These are phyloP conservation scores for Ictalurus furcatus DNA, from an alignment of 2,113 vertebrate genomes.

Conservation along the genomic window DNA sequence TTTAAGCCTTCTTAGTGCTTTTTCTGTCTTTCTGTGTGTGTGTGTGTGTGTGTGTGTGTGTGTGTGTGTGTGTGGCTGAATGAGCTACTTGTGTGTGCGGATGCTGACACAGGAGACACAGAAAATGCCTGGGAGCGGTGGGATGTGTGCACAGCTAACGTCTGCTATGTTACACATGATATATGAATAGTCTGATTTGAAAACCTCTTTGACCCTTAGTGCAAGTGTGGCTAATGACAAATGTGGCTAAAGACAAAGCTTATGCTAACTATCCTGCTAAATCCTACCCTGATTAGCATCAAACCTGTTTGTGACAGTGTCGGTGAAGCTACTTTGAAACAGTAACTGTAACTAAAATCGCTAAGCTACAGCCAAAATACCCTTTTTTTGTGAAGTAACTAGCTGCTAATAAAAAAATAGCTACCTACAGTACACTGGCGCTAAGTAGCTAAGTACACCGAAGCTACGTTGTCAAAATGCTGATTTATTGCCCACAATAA, in stretches of 20 bases:
- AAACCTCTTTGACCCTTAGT: not conserved
- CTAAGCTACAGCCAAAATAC: not conserved
- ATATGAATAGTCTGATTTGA: not conserved
- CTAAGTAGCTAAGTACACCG: not conserved
- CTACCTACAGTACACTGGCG: not conserved
- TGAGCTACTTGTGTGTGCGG: slow-evolving; percentile 43
- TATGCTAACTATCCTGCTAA: not conserved
- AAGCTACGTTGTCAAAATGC: not conserved
- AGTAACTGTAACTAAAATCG: not conserved
- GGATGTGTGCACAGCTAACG: slow-evolving; percentile 2
- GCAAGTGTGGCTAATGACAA: not conserved
- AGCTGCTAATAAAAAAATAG: not conserved
- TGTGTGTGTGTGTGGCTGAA: slow-evolving; percentile 20
- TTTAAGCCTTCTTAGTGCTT: slow-evolving; percentile 32
- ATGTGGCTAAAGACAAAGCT: not conserved
- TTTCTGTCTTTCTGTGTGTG: not conserved
- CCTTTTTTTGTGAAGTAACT: not conserved
- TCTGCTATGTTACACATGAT: not conserved
- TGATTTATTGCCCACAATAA: not conserved
- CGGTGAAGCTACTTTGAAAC: not conserved
- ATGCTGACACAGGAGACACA: slow-evolving; percentile 24
- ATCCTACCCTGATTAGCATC: not conserved
- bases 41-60: not conserved
- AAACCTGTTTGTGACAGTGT: not conserved
- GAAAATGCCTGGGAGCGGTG: slow-evolving; percentile 12